Evolutionary conservation across 1,140 invertebrate species (phyloP).

Genomic region (Psix sp.): DNA sequence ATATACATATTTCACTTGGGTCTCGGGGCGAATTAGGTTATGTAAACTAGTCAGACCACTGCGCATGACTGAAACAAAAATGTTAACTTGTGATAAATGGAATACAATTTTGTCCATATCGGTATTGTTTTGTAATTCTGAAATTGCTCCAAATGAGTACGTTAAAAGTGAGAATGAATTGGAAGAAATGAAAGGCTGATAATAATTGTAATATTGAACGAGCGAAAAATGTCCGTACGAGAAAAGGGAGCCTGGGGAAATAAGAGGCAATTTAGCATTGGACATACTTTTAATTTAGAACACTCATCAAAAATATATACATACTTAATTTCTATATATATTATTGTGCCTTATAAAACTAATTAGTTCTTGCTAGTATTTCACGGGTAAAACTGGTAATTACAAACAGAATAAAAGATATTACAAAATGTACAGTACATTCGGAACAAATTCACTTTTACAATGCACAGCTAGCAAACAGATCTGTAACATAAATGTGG

Average conservation of each 20-base stretch:
- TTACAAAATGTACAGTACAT: slow-evolving; percentile 74
- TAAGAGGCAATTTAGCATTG: slow-evolving; percentile 63
- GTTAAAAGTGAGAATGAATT: too few relatives aligned
- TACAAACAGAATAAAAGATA: slow-evolving; percentile 72
- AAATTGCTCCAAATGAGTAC: too few relatives aligned
- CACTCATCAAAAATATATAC: slow-evolving; percentile 74
- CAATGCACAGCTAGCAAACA: slow-evolving; percentile 60
- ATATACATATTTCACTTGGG: slow-evolving; percentile 28
- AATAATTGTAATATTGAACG: neutral
- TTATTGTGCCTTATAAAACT: slow-evolving; percentile 72
- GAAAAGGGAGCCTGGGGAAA: neutral
- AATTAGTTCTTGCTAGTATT: slow-evolving; percentile 65
- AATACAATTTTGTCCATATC: too few relatives aligned
- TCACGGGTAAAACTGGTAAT: slow-evolving; percentile 63
- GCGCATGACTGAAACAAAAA: slow-evolving; percentile 23
- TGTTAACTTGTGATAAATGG: too few relatives aligned
- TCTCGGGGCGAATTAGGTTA: slow-evolving; percentile 9
- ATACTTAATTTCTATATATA: slow-evolving; percentile 71
- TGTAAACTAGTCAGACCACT: slow-evolving; percentile 15
- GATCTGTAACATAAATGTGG: slow-evolving; percentile 58
- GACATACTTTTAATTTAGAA: slow-evolving; percentile 75
- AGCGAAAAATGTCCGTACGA: neutral
- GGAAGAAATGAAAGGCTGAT: too few relatives aligned
- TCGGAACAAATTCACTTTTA: slow-evolving; percentile 66
- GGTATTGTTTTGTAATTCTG: too few relatives aligned